A percentile compares a stretch with the other conserved stretches of the same genome.
phyloP scores from a whole-genome alignment of 1,140 invertebrate genomes.

The Dryas iulia region DNA sequence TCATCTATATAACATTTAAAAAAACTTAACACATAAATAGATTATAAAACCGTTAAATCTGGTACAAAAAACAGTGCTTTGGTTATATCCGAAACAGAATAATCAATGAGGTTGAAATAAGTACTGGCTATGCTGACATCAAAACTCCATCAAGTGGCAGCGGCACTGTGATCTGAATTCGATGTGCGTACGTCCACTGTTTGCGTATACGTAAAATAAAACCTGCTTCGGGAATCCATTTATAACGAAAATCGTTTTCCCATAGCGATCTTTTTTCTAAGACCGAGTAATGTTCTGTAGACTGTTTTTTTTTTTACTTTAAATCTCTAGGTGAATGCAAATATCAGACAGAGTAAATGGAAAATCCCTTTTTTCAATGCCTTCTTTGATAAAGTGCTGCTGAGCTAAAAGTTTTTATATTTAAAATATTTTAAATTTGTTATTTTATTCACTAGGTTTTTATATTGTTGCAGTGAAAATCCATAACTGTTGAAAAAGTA shows the following conservation, averaged over 20 bases:
- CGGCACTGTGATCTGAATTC: conserved; percentile 55
- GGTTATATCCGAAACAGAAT: background rate
- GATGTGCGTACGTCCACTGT: conserved; percentile 48
- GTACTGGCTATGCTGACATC: conserved; percentile 47
- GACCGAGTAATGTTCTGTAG: background rate
- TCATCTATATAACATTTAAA: background rate
- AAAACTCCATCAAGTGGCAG: conserved; percentile 60
- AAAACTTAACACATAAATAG: background rate
- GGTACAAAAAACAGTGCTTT: conserved; percentile 20
- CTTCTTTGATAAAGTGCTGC: background rate
- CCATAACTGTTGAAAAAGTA: too few relatives aligned
- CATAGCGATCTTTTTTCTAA: conserved; percentile 13
- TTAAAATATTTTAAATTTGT: background rate
- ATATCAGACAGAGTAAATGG: background rate
- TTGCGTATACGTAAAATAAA: conserved; percentile 29
- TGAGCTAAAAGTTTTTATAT: background rate
- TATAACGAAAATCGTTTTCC: conserved; percentile 26
- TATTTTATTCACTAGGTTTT: background rate
- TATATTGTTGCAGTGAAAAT: background rate
- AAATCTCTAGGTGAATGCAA: background rate
- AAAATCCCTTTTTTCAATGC: background rate
- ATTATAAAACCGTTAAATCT: background rate
- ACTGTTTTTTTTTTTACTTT: background rate
- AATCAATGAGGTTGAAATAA: conserved; percentile 45
- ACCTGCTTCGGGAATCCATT: conserved; percentile 14